These are phyloP conservation scores for Momotus momota DNA, from an alignment of 2,797 vertebrate genomes.

Conservation along the genomic window DNA sequence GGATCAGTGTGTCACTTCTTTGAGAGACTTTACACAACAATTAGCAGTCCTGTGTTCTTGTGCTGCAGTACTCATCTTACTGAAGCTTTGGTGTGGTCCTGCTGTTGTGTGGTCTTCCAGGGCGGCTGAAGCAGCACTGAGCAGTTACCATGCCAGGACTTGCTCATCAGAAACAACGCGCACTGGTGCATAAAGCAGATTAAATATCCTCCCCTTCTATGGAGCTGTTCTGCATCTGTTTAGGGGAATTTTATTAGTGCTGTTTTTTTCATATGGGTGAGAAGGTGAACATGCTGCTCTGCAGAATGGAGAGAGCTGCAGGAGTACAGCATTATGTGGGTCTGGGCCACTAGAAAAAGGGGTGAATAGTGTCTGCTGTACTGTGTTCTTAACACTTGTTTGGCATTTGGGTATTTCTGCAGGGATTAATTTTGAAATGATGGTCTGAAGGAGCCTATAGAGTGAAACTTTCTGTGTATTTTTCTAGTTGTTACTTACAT, in stretches of 20 bases:
- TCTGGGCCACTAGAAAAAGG: background rate
- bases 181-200: background rate
- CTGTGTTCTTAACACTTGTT: background rate
- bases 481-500: background rate
- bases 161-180: background rate
- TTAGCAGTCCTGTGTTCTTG: background rate
- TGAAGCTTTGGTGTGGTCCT: background rate
- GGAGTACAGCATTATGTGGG: background rate
- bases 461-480: conserved; percentile 12
- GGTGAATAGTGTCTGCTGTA: background rate
- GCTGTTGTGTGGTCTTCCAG: background rate
- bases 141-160: background rate
- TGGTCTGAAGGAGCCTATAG: background rate
- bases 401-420: conserved; percentile 19
- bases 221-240: background rate
- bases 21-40: background rate
- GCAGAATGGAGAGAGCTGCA: background rate
- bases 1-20: background rate
- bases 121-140: background rate
- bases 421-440: conserved; percentile 20
- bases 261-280: accelerated
- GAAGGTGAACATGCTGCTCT: background rate
- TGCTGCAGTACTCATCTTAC: background rate
- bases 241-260: background rate
- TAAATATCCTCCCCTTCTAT: background rate